A percentile compares a stretch with the other conserved stretches of the same genome.
phyloP scores from a whole-genome alignment of 35 echinoderm and acorn worm genomes.

The Strongylocentrotus purpuratus region DNA sequence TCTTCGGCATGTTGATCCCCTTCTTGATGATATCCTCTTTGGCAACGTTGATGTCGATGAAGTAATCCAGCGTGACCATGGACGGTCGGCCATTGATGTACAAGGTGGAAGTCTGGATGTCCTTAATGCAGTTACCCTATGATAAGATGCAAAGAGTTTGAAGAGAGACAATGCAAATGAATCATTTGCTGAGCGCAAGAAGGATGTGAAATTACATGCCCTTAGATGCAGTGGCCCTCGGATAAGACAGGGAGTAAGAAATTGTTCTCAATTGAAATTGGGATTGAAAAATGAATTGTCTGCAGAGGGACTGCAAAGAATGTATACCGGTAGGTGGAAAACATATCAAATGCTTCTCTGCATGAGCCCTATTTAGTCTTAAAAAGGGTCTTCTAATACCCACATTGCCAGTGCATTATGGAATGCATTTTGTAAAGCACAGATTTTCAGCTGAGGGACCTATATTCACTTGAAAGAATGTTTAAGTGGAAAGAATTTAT shows the following conservation, averaged over 20 bases:
- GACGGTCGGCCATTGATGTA: slow-evolving; percentile 92
- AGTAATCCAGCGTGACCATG: slow-evolving; percentile 97
- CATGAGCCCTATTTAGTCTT: background rate
- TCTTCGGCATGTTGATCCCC: background rate
- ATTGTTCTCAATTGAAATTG: no score
- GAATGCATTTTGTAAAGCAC: no score
- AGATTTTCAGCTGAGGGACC: no score
- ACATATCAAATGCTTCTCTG: background rate
- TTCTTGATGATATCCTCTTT: slow-evolving; percentile 60
- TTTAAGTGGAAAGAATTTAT: no score
- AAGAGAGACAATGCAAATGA: no score
- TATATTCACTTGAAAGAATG: no score
- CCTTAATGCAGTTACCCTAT: slow-evolving; percentile 93
- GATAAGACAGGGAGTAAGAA: background rate
- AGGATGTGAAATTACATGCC: background rate
- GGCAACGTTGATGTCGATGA: slow-evolving; percentile 73
- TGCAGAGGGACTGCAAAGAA: background rate
- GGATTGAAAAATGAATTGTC: no score
- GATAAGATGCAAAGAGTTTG: background rate
- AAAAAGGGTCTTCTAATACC: no score
- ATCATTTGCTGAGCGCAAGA: no score
- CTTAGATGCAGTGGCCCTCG: background rate
- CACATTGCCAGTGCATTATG: no score
- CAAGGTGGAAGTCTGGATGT: slow-evolving; percentile 90
- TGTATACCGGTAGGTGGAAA: no score